A percentile compares a stretch with the other conserved stretches of the same genome.
Conservation (phyloP, 2,113 vertebrate genomes). For the Penelope pileata region DNA sequence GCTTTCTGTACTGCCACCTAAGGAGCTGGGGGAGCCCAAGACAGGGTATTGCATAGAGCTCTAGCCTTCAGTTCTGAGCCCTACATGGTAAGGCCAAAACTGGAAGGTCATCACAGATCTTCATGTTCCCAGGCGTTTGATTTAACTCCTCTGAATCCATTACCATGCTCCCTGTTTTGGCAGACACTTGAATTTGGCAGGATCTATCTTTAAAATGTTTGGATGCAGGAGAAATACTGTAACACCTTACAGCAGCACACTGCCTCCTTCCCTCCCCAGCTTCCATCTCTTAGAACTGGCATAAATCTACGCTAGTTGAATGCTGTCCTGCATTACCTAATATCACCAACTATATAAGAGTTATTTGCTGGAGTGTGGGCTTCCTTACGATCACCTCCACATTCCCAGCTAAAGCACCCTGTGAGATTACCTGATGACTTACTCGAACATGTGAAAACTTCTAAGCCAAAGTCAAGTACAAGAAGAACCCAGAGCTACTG, state of each 20-base stretch:
- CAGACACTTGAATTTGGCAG: not conserved
- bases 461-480: not conserved
- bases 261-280: not conserved
- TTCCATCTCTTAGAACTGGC: not conserved
- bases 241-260: not conserved
- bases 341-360: not conserved
- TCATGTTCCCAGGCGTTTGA: fast-evolving
- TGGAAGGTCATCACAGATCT: not conserved
- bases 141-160: not conserved
- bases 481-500: not conserved
- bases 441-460: not conserved
- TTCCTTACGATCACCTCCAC: not conserved
- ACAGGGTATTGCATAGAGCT: not conserved
- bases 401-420: not conserved
- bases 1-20: not conserved
- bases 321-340: not conserved
- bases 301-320: not conserved
- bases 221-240: not conserved
- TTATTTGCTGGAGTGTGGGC: not conserved
- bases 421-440: not conserved
- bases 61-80: not conserved
- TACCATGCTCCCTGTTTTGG: not conserved
- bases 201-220: not conserved
- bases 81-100: not conserved
- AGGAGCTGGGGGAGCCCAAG: not conserved